Base-by-base conservation (phyloP, 1,140 invertebrate genomes). In the Daktulosphaira vitifoliae region DNA sequence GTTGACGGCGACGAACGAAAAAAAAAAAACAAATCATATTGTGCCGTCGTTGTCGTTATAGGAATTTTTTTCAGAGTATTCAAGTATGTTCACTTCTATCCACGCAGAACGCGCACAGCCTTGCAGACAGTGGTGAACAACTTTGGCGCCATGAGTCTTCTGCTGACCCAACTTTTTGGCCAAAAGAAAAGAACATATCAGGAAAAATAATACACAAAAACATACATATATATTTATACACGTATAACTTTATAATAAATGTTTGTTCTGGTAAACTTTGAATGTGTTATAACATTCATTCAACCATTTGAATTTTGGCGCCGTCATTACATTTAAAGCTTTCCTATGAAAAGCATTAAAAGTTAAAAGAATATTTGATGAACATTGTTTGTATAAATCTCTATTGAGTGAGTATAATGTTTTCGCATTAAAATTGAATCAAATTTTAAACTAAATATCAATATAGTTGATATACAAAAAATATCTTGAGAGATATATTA, bases 201-300 rank as follows among this genome's bases (percentile, higher is more conserved):
- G n/a, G 39, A 44, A 11, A 33, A 33, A 33, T 33, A 33, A 33
- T 33, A 33, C 11, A 33, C 11, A 44, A 11, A 44, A 11, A 44
- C 4, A 44, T 44, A 44, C 15, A 44, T 44, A 44, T 44, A 44
- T 44, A 44, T 44, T 7, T 44, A 44, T 44, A 62, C 18, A 20
- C 22, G 29, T 48, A 62, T 26, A 62, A 62, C 39, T 62, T 62
- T 62, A 46, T 62, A 62, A 62, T 46, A 62, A 62, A 62, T 46
- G 56, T 62, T 62, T 46, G 42, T 62, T 62, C 16, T 62, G 56
- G 56, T 62, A 62, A 62, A 62, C 56, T 62, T 62, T 62, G 56
- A 62, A 62, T 62, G 56, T 46, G 42, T 62, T 38, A 59, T 39
- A 44, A 48, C 18, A 62, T 62, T 62, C 42, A 48, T 62, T 62